Conservation (phyloP, 2,113 vertebrate species). For the Merops nubicus region DNA sequence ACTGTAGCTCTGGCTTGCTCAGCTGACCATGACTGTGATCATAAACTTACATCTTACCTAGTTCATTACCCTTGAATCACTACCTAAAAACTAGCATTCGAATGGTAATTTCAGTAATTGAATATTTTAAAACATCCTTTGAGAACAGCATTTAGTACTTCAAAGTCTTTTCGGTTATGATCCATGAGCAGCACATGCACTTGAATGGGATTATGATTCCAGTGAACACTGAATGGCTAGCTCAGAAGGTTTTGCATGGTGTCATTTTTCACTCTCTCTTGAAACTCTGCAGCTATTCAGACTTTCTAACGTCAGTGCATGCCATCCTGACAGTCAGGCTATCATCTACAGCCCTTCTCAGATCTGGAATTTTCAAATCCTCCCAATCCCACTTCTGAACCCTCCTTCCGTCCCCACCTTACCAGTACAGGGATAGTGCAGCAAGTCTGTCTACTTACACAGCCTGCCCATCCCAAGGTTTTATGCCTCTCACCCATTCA, state of each 20-base stretch:
- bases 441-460: not conserved
- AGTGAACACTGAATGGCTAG: not conserved
- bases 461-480: not conserved
- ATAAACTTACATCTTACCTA: not conserved
- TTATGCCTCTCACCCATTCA: not conserved
- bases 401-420: not conserved
- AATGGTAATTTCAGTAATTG: not conserved
- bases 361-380: not conserved
- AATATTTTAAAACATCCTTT: not conserved
- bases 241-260: not conserved
- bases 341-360: not conserved
- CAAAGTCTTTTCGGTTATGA: not conserved
- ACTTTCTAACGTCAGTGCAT: not conserved
- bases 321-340: not conserved
- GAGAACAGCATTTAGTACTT: not conserved
- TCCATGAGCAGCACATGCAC: accelerated
- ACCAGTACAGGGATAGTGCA: not conserved
- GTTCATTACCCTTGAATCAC: not conserved
- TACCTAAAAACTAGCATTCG: not conserved
- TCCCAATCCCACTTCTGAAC: accelerated
- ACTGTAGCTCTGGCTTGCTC: accelerated
- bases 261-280: not conserved
- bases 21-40: not conserved
- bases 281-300: not conserved
- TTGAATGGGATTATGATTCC: not conserved